phyloP scores from a whole-genome alignment of 2,797 vertebrate genomes.

The Acrossocheilus wenchowensis region DNA sequence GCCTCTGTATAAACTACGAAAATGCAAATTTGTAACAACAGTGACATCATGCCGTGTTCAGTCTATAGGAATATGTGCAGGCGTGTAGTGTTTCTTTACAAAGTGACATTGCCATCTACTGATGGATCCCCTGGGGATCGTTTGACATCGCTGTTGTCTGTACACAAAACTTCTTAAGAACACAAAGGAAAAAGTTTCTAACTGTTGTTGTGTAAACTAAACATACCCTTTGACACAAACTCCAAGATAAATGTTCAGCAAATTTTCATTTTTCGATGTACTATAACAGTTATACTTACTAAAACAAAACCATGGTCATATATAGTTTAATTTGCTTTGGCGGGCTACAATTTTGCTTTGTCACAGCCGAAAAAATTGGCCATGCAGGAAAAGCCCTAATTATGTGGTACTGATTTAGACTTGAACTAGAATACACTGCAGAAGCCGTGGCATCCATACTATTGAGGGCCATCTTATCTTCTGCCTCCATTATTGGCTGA shows the following conservation, averaged over 20 bases:
- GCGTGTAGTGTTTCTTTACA: not conserved
- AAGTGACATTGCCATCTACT: not conserved
- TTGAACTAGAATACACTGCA: not conserved
- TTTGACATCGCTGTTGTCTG: not conserved
- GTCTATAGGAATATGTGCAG: not conserved
- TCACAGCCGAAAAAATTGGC: not conserved
- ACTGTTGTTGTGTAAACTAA: not conserved
- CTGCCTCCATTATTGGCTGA: slow-evolving; percentile 59
- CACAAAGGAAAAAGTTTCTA: not conserved
- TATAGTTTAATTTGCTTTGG: not conserved
- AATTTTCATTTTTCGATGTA: not conserved
- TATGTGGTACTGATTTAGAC: slow-evolving; percentile 31
- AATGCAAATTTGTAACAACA: not conserved
- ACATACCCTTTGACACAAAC: not conserved
- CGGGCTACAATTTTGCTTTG: not conserved
- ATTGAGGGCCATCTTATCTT: slow-evolving; percentile 69
- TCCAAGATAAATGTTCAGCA: not conserved
- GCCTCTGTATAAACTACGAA: not conserved
- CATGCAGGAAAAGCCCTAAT: slow-evolving; percentile 18
- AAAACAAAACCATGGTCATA: not conserved
- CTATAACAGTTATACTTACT: not conserved
- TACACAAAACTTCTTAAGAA: not conserved
- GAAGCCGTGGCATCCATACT: slow-evolving; percentile 8
- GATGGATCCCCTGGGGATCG: not conserved
- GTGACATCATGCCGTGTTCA: not conserved